Base-by-base conservation (phyloP, 2,113 vertebrate species). In the Miniopterus natalensis region DNA sequence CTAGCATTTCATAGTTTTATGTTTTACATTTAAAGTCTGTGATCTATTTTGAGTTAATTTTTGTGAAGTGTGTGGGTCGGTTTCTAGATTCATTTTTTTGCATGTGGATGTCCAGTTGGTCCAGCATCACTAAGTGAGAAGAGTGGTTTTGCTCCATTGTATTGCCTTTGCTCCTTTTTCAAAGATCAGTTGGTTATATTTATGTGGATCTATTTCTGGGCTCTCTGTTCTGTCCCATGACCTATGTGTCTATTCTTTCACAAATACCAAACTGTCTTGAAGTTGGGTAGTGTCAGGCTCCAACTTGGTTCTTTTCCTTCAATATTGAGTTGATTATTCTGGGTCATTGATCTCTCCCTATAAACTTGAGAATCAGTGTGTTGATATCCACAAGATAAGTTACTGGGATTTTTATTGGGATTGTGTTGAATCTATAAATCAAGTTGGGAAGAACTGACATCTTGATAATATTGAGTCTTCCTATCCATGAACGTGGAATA, bases 331-430 rank as follows among this genome's bases (percentile, higher is more conserved):
- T 77, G 25, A 51, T 9, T 78, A 14, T 42, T 84, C 53, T 84
- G 51, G 40, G 31, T 77, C 47, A 68, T 84, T 90, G 90, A 23
- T 55, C 8, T 42, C 78, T 49, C 31, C 4, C 25, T 75, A 42
- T 84, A 84, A 84, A 84, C 25, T 84, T 84, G 36, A 49, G 49
- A 94, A 84, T 59, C 40, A 84, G 31, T 78, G 84, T 94, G 61
- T 77, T 45, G 42, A 51, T 57, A 70, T 49, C 71, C 42, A 40
- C 29, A 57, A 77, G 59, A 57, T 77, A 31, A 90, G 57, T 45
- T 80, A 45, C 84, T 86, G 40, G 47, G 36, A 18, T 71, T 71
- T 80, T 61, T 36, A 42, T n/a, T 80, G n/a, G 20, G 14, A 61
- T 36, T 77, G 21, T 63, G 47, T 92, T 84, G 47, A 75, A 84